Conservation (phyloP, 2,113 vertebrate genomes). For the Clarias gariepinus region DNA sequence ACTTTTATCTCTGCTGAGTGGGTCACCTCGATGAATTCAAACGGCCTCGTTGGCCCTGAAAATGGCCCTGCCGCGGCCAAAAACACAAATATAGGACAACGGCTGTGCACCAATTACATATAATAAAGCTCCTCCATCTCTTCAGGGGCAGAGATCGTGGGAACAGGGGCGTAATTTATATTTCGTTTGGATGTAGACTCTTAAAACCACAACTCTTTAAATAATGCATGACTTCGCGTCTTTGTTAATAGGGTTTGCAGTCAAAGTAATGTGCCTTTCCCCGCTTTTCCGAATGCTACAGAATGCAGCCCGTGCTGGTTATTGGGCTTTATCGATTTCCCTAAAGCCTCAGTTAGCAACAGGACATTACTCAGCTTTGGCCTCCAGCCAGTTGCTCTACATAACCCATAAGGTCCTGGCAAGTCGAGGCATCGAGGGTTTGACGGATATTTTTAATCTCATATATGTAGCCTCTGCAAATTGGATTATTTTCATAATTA, state of each 20-base stretch:
- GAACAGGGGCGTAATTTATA: constrained; percentile 72
- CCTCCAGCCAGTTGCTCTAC: constrained; percentile 57
- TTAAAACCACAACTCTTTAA: constrained; percentile 67
- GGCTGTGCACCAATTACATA: constrained; percentile 63
- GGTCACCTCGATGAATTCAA: constrained; percentile 53
- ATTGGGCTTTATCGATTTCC: constrained; percentile 71
- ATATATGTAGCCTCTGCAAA: constrained; percentile 66
- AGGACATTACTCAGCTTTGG: constrained; percentile 72
- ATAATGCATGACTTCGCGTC: constrained; percentile 75
- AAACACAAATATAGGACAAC: constrained; percentile 39
- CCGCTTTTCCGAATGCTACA: constrained; percentile 60
- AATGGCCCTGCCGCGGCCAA: constrained; percentile 3
- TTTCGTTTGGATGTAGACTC: constrained; percentile 68
- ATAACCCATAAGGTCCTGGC: constrained; percentile 51
- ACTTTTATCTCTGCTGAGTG: constrained; percentile 50
- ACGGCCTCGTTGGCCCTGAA: constrained; percentile 39
- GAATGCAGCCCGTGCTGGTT: constrained; percentile 64
- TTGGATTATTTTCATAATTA: constrained; percentile 69
- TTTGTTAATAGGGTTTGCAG: constrained; percentile 77
- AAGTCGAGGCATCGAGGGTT: constrained; percentile 55
- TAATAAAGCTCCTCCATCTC: constrained; percentile 60
- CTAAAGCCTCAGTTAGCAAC: constrained; percentile 64
- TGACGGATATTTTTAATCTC: constrained; percentile 66
- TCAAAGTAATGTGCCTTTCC: constrained; percentile 67
- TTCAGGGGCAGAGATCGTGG: constrained; percentile 52